Conservation (phyloP, 1,140 invertebrate genomes). For the Mamestra configurata region DNA sequence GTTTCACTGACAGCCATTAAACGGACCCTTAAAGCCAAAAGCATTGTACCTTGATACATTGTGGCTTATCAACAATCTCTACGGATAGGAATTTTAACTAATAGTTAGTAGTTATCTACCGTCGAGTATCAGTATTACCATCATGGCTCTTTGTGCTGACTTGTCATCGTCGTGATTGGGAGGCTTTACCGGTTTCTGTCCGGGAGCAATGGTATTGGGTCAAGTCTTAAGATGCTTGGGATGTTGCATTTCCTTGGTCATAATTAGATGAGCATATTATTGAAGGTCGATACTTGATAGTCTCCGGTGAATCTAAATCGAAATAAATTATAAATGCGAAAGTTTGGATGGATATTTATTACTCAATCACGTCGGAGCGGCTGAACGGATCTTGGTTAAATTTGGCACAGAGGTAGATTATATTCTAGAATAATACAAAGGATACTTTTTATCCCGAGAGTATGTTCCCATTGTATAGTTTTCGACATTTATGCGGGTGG, state of each 20-base stretch:
- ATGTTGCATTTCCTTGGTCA: background rate
- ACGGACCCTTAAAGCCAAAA: conserved; percentile 41
- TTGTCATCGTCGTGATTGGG: conserved; percentile 42
- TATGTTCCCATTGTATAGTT: no score
- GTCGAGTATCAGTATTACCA: conserved; percentile 43
- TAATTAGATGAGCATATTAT: background rate
- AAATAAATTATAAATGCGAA: no score
- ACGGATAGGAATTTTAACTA: conserved; percentile 52
- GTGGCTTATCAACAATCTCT: conserved; percentile 48
- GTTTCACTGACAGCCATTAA: conserved; percentile 45
- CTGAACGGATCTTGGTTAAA: no score
- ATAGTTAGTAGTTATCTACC: conserved; percentile 47
- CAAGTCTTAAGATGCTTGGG: background rate
- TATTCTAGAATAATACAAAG: no score
- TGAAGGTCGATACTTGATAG: background rate
- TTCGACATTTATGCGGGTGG: no score
- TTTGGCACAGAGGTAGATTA: no score
- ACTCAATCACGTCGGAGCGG: no score
- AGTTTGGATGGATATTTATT: no score
- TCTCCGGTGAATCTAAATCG: no score
- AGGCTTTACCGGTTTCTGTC: conserved; percentile 32
- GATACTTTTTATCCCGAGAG: no score
- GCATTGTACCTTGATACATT: conserved; percentile 47
- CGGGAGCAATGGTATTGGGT: conserved; percentile 4
- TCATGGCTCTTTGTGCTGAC: conserved; percentile 34